Evolutionary conservation across 1,140 invertebrate genomes (phyloP), one percentile per base, ranked within the genome.

Genomic region (Antheraea pernyi): DNA sequence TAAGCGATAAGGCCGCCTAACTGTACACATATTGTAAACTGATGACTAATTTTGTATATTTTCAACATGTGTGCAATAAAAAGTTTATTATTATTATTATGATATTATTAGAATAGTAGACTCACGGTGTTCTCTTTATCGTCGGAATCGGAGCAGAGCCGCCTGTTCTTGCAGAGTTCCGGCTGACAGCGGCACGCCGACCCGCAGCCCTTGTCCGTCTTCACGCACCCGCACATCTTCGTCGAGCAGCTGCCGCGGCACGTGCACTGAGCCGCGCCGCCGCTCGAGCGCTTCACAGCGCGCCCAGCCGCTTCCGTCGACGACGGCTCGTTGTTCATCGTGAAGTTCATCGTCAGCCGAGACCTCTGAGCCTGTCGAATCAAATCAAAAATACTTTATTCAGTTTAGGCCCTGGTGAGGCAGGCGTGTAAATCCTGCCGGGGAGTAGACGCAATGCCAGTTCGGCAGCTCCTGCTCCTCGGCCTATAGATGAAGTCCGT

Each of bases 231-330:
- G 83, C 95, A 96, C 19, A 94, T 72, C 68, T 93, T 93, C 22
- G 91, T 93, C 69, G 86, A 81, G 79, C 95, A 95, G 64, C 90
- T 91, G 5, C 93, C 93, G 82, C 95, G 94, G 74, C 95, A 96
- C 9, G 82, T 78, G 79, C 95, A 96, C 77, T 92, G 93, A n/a
- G 93, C 74, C 0, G 91, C 74, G 16, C 93, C 94, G 66, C 94
- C 93, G 19, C 88, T 93, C 39, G 86, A 83, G 19, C 94, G 91
- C 85, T 95, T 95, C 8, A 80, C 71, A 0, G 78, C 78, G 19
- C 79, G 78, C 0, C 48, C 2, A 42, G 70, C 59, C 46, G 59
- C 48, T 9, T 67, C 68, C 19, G 16, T n/a, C 46, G 62, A 73
- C 48, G 61, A 48, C 39, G 75, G 59, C 65, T 72, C 69, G 9